Evolutionary conservation across 2,113 vertebrate species (phyloP).

Genomic region (Pelusios castaneus): DNA sequence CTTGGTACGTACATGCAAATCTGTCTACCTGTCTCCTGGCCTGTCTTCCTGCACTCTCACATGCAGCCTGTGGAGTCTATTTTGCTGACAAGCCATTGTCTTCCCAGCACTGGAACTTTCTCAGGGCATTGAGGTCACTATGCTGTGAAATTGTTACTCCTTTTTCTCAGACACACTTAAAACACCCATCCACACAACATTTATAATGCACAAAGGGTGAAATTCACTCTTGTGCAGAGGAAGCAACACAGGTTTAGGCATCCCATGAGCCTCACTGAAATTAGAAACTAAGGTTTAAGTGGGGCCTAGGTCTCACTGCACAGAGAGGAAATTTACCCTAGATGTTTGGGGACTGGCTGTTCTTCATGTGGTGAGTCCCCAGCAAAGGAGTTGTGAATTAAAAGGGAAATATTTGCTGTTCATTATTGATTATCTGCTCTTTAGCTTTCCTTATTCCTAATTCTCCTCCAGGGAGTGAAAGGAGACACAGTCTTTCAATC

Average conservation of each 20-base stretch:
- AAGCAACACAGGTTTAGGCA: background rate
- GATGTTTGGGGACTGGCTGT: background rate
- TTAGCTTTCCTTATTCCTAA: background rate
- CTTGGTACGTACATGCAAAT: background rate
- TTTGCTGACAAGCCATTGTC: background rate
- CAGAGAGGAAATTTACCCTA: background rate
- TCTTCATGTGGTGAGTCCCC: background rate
- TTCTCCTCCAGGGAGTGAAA: background rate
- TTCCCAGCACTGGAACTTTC: background rate
- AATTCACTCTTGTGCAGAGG: background rate
- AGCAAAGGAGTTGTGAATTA: background rate
- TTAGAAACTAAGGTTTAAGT: background rate
- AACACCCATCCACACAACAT: background rate
- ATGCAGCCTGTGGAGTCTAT: background rate
- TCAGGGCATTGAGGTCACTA: background rate
- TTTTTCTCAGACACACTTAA: background rate
- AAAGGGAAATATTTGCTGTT: background rate
- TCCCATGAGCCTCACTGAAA: background rate
- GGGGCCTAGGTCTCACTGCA: background rate
- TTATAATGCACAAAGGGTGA: background rate
- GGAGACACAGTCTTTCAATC: background rate
- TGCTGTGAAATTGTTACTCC: background rate
- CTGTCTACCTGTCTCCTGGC: background rate
- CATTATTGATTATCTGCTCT: background rate
- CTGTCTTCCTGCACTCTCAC: background rate